Conservation (phyloP, 1,140 invertebrate species). For the Zaprionus capensis region DNA sequence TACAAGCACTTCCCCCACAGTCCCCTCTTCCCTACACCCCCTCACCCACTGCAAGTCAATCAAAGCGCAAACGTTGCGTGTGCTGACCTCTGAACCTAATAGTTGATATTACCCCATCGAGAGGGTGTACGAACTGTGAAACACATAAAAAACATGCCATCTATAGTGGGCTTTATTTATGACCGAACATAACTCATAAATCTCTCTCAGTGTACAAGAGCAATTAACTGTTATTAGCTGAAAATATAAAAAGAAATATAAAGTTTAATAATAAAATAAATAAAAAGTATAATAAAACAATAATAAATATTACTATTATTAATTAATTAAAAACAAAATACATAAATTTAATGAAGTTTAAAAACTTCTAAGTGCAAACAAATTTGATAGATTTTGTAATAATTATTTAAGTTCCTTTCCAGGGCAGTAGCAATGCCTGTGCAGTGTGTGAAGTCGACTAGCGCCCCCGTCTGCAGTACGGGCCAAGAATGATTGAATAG, state of each 20-base stretch:
- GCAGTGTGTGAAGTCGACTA: no score
- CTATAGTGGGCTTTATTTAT: slow-evolving; percentile 7
- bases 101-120: slow-evolving; percentile 16
- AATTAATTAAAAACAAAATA: no score
- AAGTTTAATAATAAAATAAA: not conserved
- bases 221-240: slow-evolving; percentile 1
- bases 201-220: not conserved
- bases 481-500: no score
- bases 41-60: slow-evolving; percentile 18
- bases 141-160: slow-evolving; percentile 12
- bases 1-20: not conserved
- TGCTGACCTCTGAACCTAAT: slow-evolving; percentile 21
- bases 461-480: no score
- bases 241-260: not conserved
- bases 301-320: no score
- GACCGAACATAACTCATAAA: not conserved
- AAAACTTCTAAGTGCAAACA: no score
- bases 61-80: slow-evolving; percentile 42
- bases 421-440: no score
- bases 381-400: no score
- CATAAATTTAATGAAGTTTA: no score
- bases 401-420: no score
- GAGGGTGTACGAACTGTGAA: slow-evolving; percentile 8
- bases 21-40: not conserved
- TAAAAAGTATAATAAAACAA: not conserved